These are phyloP conservation scores for Batillaria attramentaria DNA, from an alignment of 1,140 invertebrate species.

Conservation along the genomic window DNA sequence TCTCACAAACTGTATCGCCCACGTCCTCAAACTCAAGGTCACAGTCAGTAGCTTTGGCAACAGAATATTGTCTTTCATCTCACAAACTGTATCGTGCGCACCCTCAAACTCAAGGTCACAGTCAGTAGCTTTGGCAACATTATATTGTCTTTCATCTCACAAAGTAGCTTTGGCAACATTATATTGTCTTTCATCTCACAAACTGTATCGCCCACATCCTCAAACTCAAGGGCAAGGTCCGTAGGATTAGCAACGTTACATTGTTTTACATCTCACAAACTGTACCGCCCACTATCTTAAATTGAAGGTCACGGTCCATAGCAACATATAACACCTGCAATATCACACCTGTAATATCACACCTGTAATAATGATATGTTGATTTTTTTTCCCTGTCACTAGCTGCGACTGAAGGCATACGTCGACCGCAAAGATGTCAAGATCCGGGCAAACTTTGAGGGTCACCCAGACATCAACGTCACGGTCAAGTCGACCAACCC, in stretches of 20 bases:
- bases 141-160: too few species aligned
- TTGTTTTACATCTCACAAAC: slow-evolving; percentile 65
- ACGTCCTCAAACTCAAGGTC: slow-evolving; percentile 58
- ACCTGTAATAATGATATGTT: too few species aligned
- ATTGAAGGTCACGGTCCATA: slow-evolving; percentile 60
- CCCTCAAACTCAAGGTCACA: too few species aligned
- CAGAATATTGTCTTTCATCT: too few species aligned
- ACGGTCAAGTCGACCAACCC: slow-evolving; percentile 62
- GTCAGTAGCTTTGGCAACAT: too few species aligned
- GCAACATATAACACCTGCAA: too few species aligned
- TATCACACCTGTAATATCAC: too few species aligned
- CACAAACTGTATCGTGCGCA: too few species aligned
- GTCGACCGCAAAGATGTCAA: slow-evolving; percentile 59
- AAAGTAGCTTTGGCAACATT: too few species aligned
- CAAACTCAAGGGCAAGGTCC: slow-evolving; percentile 60
- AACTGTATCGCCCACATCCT: slow-evolving; percentile 60
- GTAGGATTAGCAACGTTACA: too few species aligned
- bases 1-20: slow-evolving; percentile 62
- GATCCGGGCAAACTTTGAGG: slow-evolving; percentile 56
- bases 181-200: slow-evolving; percentile 63
- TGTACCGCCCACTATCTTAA: slow-evolving; percentile 56
- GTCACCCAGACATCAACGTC: slow-evolving; percentile 60
- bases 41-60: too few species aligned
- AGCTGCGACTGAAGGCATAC: slow-evolving; percentile 57
- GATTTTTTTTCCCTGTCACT: too few species aligned